Evolutionary conservation across 2,888 invertebrate species (phyloP).

Genomic region (Heliconius charithonia): DNA sequence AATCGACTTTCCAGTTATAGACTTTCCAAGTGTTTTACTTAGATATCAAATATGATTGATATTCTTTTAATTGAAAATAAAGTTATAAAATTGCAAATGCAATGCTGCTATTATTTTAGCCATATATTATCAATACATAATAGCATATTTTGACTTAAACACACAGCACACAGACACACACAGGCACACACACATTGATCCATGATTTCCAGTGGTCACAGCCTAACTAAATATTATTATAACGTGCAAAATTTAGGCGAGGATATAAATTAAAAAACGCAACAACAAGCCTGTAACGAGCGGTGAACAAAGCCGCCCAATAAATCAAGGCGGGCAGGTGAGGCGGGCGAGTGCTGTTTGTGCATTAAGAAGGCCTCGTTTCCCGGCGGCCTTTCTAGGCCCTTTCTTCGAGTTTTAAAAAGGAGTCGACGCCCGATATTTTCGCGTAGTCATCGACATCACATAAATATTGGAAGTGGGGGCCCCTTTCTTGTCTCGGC

Average conservation of each 20-base stretch:
- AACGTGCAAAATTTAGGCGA: constrained; percentile 74
- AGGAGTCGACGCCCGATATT: constrained; percentile 82
- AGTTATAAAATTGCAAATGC: not conserved
- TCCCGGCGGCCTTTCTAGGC: constrained; percentile 79
- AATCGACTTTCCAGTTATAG: not conserved
- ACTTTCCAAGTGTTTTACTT: no score
- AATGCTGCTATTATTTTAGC: not conserved
- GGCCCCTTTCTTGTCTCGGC: constrained; percentile 81
- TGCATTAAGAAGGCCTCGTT: constrained; percentile 82
- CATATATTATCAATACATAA: not conserved
- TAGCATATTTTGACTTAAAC: not conserved
- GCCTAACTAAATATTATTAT: constrained; percentile 75
- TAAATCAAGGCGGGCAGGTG: constrained; percentile 81
- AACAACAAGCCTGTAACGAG: constrained; percentile 83
- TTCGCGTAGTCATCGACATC: constrained; percentile 83
- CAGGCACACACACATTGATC: not conserved
- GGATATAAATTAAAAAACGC: constrained; percentile 83
- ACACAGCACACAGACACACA: not conserved
- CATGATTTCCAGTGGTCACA: constrained; percentile 61
- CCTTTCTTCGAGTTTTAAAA: constrained; percentile 83
- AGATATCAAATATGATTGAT: no score
- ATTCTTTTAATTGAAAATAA: not conserved
- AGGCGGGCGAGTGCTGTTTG: constrained; percentile 78
- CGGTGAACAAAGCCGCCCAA: constrained; percentile 79
- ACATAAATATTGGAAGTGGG: constrained; percentile 84